Conservation (phyloP, 2,113 vertebrate species). For the Suncus etruscus region DNA sequence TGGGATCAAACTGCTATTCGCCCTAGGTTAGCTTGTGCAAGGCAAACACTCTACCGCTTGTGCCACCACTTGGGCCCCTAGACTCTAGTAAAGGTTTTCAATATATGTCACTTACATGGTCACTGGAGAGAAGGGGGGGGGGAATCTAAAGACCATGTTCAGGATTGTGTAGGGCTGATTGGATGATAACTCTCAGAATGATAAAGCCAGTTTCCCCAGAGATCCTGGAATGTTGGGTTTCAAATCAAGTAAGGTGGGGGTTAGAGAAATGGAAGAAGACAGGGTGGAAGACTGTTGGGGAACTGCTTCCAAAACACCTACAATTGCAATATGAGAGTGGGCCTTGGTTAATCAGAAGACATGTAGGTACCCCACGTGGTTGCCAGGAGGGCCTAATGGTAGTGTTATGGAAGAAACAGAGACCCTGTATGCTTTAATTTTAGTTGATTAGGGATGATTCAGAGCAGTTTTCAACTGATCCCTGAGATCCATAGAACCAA, state of each 20-base stretch:
- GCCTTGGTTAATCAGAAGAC: neutral
- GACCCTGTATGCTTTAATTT: neutral
- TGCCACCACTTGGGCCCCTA: too few relatives aligned
- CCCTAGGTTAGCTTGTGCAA: too few relatives aligned
- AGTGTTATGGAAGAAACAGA: neutral
- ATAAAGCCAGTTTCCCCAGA: neutral
- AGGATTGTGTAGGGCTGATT: neutral
- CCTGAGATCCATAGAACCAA: rapidly evolving
- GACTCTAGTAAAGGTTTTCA: neutral
- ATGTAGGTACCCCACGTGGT: rapidly evolving
- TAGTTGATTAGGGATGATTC: neutral
- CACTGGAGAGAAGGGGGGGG: neutral
- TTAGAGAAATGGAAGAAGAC: neutral
- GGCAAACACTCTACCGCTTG: too few relatives aligned
- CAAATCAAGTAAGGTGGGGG: rapidly evolving
- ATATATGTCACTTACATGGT: neutral
- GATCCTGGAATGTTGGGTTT: neutral
- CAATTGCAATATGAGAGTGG: neutral
- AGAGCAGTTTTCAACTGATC: too few relatives aligned
- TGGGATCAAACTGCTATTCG: too few relatives aligned
- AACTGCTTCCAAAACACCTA: too few relatives aligned
- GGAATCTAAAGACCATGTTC: neutral
- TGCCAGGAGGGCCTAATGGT: neutral
- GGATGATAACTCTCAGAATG: neutral
- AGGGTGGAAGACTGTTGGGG: neutral